These are phyloP conservation scores for Nasua narica DNA, from an alignment of 2,797 vertebrate species.

Conservation along the genomic window DNA sequence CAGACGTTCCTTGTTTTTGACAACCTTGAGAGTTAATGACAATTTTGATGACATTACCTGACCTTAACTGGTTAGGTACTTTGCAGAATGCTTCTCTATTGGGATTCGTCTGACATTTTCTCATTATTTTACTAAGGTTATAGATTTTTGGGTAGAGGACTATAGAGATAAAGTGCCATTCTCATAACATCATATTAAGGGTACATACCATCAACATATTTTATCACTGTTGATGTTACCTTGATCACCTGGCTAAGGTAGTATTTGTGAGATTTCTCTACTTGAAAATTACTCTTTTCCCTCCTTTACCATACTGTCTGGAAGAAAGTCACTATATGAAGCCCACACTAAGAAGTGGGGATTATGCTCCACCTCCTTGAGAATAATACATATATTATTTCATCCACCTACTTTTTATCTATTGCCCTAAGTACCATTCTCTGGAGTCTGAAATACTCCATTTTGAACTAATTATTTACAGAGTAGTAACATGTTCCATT, in stretches of 20 bases:
- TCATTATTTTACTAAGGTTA: background rate
- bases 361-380: background rate
- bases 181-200: background rate
- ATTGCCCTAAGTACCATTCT: background rate
- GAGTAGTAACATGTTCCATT: background rate
- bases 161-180: background rate
- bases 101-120: background rate
- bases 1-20: background rate
- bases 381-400: slow-evolving; percentile 38
- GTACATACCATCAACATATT: background rate
- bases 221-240: background rate
- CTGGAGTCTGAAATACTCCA: background rate
- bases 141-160: background rate
- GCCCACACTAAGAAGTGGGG: background rate
- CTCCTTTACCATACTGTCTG: background rate
- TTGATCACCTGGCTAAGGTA: background rate
- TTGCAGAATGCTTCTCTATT: background rate
- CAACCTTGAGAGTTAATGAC: background rate
- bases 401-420: background rate
- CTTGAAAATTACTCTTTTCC: background rate
- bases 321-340: background rate
- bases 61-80: background rate
- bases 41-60: slow-evolving; percentile 18
- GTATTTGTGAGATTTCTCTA: background rate
- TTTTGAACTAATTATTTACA: background rate